Evolutionary conservation across 2,888 invertebrate genomes (phyloP), one percentile per base, ranked within the genome.

Genomic region (Megastigmus dorsalis): DNA sequence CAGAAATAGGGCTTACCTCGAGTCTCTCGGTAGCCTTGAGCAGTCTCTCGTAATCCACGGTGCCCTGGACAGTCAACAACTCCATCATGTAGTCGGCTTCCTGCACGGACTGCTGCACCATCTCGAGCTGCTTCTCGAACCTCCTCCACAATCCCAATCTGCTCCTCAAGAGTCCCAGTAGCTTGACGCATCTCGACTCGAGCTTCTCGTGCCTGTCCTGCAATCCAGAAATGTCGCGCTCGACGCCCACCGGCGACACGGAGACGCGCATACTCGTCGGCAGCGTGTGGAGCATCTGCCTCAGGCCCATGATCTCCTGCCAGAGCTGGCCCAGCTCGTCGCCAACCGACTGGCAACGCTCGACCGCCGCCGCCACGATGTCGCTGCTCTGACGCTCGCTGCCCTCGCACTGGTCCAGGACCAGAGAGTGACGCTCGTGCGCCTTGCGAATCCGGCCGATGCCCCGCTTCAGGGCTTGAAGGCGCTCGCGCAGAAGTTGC

Each of bases 81-180:
- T 95, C 95, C 89, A 95, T 94, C 95, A 95, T 95, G 82, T 95
- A 95, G 85, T 95, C 95, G 0, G 95, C 94, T 82, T 95, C 95
- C 69, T 95, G 92, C 0, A 95, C 95, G 0, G 94, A 95, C 62
- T 94, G 93, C 77, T 95, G 94, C 10, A 95, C 95, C 85, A 93
- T 84, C 81, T 95, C 95, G 79, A 95, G 86, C 81, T 95, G 94
- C 2, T 91, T 89, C 83, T 95, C 95, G 85, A 94, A 95, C 26
- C 94, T 89, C 69, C 92, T 90, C 95, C 95, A 96, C 26, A 95
- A 88, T 2, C 91, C 90, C 43, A 94, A 88, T 6, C 93, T 91
- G 66, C 91, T 91, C 38, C 92, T 91, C 28, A 95, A 89, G 1
- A 93, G 88, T 0, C 90, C 90, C 82, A 93, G 89, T 1, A 95